These are phyloP conservation scores for Pseudolycoriella hygida DNA, from an alignment of 2,888 invertebrate genomes.

Conservation along the genomic window DNA sequence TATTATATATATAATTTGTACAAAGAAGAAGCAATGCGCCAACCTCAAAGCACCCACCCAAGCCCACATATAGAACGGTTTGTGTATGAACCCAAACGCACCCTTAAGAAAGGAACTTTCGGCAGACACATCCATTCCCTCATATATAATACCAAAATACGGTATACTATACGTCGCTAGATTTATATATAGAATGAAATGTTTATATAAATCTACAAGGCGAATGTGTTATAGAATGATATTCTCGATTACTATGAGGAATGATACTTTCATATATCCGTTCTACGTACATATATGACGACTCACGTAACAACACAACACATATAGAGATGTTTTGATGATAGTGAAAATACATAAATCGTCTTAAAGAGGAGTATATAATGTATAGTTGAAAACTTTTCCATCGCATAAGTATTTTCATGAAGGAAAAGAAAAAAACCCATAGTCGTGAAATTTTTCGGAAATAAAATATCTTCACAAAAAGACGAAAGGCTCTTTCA, in stretches of 20 bases:
- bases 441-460: neutral
- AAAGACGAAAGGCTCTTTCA: neutral
- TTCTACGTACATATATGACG: neutral
- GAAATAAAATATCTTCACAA: neutral
- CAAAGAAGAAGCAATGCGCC: neutral
- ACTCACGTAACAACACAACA: neutral
- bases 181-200: neutral
- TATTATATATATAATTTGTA: neutral
- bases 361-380: neutral
- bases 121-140: conserved; percentile 2
- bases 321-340: neutral
- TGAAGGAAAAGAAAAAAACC: neutral
- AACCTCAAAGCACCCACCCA: conserved; percentile 2
- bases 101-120: conserved; percentile 3
- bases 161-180: neutral
- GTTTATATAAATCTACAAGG: too few species aligned
- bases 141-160: neutral
- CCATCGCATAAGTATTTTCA: neutral
- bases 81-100: conserved; percentile 3
- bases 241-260: neutral
- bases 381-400: neutral
- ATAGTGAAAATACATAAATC: neutral
- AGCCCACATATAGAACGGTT: neutral
- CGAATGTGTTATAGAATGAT: too few species aligned
- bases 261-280: neutral